Base-by-base conservation (phyloP, 1,140 invertebrate species). In the Cydia fagiglandana region DNA sequence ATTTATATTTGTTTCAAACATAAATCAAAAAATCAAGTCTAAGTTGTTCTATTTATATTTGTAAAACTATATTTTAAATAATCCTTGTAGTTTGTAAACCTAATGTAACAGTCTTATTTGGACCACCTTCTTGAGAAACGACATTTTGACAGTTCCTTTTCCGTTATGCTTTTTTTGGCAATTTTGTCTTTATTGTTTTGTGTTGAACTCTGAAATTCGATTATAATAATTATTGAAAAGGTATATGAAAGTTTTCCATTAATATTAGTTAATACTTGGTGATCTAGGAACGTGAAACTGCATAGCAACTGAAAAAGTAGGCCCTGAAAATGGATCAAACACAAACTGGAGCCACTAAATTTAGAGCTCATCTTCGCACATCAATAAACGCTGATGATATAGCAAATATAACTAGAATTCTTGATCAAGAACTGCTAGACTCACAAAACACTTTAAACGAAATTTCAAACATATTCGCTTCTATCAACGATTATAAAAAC, bases 401-500 rank as follows among this genome's bases (percentile, higher is more conserved):
- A 38, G 85, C 90, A 75, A 86, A 83, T 81, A 88, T 91, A 77
- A 90, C 90, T 4, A 77, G 84, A n/a, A 80, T 85, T 70, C 82
- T 92, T 47, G 86, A 88, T 66, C 81, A 83, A 76, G 88, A 91
- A 76, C 78, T 92, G 24, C 82, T 83, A 28, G 88, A 90, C 47
- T 92, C 90, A 4, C 87, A 91, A 77, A 81, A 78, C 28, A 78
- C 89, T 50, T 87, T 92, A 86, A 79, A 76, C 24, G 83, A 92
- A 74, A 90, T 92, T 24, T 86, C 84, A 79, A 79, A 77, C 13
- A 83, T 92, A 28, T 85, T 88, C 76, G 77, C 85, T 50, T 80
- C 76, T 28, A 82, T 89, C 70, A 78, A 75, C 28, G 53, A 73
- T 38, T 70, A 45, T 9, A 70, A 70, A 45, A 70, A 12, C 24